phyloP scores from a whole-genome alignment of 2,888 invertebrate genomes.

The Drosophila prolongata region DNA sequence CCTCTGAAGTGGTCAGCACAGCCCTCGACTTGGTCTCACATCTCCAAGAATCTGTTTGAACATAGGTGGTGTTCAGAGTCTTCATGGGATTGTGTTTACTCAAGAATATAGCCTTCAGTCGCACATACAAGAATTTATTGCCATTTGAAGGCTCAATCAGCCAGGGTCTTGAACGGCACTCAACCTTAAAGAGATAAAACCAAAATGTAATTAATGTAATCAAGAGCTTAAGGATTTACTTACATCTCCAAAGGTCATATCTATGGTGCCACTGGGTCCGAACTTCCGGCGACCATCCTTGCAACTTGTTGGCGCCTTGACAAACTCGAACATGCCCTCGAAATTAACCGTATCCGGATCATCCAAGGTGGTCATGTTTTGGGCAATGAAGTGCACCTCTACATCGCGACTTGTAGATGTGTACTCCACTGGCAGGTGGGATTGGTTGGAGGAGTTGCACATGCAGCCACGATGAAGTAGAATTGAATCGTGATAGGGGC shows the following conservation, averaged over 20 bases:
- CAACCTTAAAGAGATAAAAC: constrained; percentile 86
- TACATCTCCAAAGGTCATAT: constrained; percentile 86
- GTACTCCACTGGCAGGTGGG: constrained; percentile 89
- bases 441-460: constrained; percentile 87
- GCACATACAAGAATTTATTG: constrained; percentile 90
- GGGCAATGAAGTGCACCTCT: constrained; percentile 92
- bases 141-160: constrained; percentile 91
- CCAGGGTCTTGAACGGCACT: constrained; percentile 92
- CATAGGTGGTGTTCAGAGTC: constrained; percentile 86
- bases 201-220: neutral
- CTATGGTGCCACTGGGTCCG: constrained; percentile 92
- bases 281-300: constrained; percentile 88
- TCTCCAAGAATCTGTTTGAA: constrained; percentile 86
- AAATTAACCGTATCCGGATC: constrained; percentile 94
- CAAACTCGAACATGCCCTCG: constrained; percentile 93
- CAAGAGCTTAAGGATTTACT: constrained; percentile 33
- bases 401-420: constrained; percentile 91
- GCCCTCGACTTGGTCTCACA: constrained; percentile 92
- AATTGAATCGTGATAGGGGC: constrained; percentile 90
- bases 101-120: constrained; percentile 88
- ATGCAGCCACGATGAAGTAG: constrained; percentile 92
- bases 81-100: constrained; percentile 84
- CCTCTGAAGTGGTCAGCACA: constrained; percentile 89
- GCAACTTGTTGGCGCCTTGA: constrained; percentile 89
- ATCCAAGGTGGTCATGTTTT: constrained; percentile 93